Conservation (phyloP, 2,113 vertebrate genomes). For the Phainopepla nitens region DNA sequence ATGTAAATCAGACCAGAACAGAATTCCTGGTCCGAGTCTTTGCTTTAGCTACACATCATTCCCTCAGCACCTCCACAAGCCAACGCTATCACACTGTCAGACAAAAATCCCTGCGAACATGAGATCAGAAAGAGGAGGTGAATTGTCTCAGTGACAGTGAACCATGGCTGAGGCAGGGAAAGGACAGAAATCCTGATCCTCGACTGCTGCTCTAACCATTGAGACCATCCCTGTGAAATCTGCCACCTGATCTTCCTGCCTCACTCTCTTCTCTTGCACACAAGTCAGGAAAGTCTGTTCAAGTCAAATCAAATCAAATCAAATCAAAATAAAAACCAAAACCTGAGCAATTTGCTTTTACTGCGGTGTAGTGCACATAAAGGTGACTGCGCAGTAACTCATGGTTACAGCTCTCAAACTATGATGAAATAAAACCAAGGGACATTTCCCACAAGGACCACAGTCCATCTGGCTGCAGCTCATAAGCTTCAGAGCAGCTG, state of each 20-base stretch:
- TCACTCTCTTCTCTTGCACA: neutral
- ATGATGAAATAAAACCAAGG: neutral
- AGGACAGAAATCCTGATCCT: neutral
- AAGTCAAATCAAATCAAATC: neutral
- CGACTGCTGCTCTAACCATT: neutral
- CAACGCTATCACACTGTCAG: neutral
- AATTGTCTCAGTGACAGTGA: neutral
- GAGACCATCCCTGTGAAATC: neutral
- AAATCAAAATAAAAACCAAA: neutral
- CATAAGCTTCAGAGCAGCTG: neutral
- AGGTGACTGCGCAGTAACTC: neutral
- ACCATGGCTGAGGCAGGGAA: neutral
- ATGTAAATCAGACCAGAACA: neutral
- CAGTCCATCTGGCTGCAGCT: neutral
- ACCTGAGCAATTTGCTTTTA: neutral
- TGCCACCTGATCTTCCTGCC: neutral
- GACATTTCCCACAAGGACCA: neutral
- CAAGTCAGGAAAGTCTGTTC: neutral
- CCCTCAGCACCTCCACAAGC: neutral
- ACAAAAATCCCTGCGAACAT: fast-evolving
- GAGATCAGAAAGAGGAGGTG: neutral
- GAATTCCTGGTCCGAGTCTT: neutral
- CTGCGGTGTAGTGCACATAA: neutral
- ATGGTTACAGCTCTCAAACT: neutral
- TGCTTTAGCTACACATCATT: neutral